These are phyloP conservation scores for Macrosoma leucophasiata DNA, from an alignment of 2,888 invertebrate species.

Conservation along the genomic window DNA sequence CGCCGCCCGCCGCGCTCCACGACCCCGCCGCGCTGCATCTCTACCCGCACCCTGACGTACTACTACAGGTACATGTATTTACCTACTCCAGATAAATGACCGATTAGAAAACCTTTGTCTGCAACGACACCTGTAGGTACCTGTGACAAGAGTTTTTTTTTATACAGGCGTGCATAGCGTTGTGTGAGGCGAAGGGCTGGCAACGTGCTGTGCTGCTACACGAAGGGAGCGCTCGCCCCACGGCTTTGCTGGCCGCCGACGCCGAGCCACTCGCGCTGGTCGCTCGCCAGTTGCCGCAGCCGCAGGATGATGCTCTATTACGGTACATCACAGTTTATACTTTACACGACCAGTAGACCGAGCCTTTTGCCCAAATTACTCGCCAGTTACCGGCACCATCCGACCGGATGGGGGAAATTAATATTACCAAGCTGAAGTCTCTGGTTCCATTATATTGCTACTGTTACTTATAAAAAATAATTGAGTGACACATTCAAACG, in stretches of 20 bases:
- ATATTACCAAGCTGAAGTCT: no score
- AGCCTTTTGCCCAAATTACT: not conserved
- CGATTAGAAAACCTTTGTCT: not conserved
- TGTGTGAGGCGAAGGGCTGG: constrained; percentile 55
- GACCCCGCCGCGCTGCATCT: constrained; percentile 42
- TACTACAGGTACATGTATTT: constrained; percentile 30
- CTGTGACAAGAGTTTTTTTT: no score
- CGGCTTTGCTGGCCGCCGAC: constrained; percentile 27
- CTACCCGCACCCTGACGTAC: constrained; percentile 39
- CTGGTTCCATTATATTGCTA: not conserved
- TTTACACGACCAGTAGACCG: not conserved
- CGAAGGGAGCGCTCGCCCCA: constrained; percentile 41
- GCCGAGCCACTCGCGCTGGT: constrained; percentile 34
- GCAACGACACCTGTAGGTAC: not conserved
- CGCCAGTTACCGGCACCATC: not conserved
- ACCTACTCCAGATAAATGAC: constrained; percentile 1
- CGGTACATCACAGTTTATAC: constrained; percentile 27
- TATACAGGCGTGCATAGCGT: constrained; percentile 43
- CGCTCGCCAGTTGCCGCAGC: constrained; percentile 48
- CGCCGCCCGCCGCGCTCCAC: constrained; percentile 29
- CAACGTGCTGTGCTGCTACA: constrained; percentile 52
- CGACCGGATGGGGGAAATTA: no score
- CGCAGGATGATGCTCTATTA: constrained; percentile 44
- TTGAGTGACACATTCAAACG: not conserved
- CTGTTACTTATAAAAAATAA: not conserved